Evolutionary conservation across 2,797 vertebrate genomes (phyloP).

Genomic region (Syncerus caffer): DNA sequence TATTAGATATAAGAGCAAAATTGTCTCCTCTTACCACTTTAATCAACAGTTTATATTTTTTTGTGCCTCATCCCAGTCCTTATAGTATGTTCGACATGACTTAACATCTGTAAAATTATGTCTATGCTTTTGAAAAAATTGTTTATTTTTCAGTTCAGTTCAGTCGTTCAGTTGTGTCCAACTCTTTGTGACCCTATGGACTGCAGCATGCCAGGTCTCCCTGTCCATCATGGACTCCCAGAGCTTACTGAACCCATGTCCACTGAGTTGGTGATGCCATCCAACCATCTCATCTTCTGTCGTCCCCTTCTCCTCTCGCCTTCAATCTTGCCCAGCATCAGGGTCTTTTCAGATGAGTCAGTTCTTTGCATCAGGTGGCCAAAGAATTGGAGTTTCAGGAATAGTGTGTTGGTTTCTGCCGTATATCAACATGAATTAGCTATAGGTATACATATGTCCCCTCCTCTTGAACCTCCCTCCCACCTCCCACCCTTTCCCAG

Average conservation of each 20-base stretch:
- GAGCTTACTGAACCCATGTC: neutral
- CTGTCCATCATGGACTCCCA: neutral
- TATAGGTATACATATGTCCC: neutral
- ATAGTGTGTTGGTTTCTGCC: neutral
- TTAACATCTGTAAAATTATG: slow-evolving; percentile 3
- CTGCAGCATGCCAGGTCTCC: neutral
- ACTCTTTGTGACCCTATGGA: neutral
- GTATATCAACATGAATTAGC: neutral
- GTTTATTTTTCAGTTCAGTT: neutral
- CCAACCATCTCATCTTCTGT: neutral
- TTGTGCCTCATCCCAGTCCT: neutral
- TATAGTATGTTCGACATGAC: neutral
- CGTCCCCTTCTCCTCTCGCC: neutral
- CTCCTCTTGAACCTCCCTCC: neutral
- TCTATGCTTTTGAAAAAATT: neutral
- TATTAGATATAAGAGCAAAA: neutral
- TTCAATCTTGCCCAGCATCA: neutral
- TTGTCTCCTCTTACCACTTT: neutral
- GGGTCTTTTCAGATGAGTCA: neutral
- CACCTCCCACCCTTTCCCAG: neutral
- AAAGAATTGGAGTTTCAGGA: neutral
- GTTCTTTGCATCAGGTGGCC: neutral
- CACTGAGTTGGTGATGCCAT: neutral
- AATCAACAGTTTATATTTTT: slow-evolving; percentile 3
- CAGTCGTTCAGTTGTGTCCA: neutral